These are phyloP conservation scores for Chorisops tibialis DNA, from an alignment of 2,888 invertebrate genomes.

Conservation along the genomic window DNA sequence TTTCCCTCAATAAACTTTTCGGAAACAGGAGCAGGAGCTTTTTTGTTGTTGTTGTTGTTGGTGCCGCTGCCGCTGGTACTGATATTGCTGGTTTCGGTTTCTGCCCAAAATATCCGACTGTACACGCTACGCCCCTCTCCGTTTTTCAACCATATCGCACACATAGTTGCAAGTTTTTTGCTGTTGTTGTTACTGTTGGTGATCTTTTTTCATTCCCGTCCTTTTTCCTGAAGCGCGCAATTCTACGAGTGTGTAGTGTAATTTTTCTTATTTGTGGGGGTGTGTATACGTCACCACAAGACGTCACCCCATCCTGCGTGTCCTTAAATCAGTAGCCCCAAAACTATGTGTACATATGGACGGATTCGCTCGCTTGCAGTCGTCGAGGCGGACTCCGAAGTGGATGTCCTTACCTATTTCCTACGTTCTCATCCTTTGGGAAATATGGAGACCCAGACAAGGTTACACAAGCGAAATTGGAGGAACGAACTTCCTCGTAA, in stretches of 20 bases:
- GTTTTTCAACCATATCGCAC: conserved; percentile 31
- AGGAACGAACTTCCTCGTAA: conserved; percentile 24
- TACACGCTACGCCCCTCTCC: conserved; percentile 20
- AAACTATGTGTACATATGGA: conserved; percentile 10
- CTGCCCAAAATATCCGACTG: conserved; percentile 30
- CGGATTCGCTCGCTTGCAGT: not conserved
- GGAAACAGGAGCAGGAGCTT: conserved; percentile 24
- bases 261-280: conserved; percentile 27
- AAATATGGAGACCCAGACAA: conserved; percentile 15
- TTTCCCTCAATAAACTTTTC: conserved; percentile 31
- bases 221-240: conserved; percentile 18
- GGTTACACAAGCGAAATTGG: conserved; percentile 22
- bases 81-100: conserved; percentile 22
- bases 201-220: conserved; percentile 6
- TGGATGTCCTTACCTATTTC: conserved; percentile 2
- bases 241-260: conserved; percentile 24
- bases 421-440: conserved; percentile 15
- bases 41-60: conserved; percentile 13
- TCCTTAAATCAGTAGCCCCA: conserved; percentile 27
- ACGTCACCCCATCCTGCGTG: conserved; percentile 22
- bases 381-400: not conserved
- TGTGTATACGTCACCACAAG: conserved; percentile 26
- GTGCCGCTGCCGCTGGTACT: not conserved
- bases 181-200: conserved; percentile 19
- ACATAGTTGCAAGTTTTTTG: conserved; percentile 29